Evolutionary conservation across 2,113 vertebrate genomes (phyloP), one percentile per base, ranked within the genome.

Genomic region (Ancistrus triradiatus): DNA sequence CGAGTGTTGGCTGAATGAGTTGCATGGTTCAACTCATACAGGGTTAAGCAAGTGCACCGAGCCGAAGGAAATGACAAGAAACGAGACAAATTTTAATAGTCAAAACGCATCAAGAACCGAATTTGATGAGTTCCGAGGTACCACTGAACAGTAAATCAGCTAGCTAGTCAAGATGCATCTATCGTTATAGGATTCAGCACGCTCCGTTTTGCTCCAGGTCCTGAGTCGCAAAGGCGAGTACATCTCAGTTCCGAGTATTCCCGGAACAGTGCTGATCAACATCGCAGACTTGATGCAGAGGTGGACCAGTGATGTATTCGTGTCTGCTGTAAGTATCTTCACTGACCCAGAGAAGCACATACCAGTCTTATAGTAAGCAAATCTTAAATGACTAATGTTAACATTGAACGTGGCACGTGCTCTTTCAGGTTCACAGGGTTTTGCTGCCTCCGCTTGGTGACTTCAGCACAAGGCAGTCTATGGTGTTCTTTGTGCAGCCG

Each of bases 201-300:
- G n/a, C n/a, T n/a, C n/a, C 27, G 3, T 31, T 31, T 31, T n/a
- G 18, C 4, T 40, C 13, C 69, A 89, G 86, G 83, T 89, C 0
- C 62, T 58, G n/a, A 72, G 10, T 4, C 76, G 69, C 4, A 76
- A 85, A 7, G 84, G 83, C 1, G 75, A 87, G 5, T 89, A 68
- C 63, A 47, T 87, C 52, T 15, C 40, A 8, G 82, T 57, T 6
- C 80, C 85, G 13, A 5, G 7, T 9, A 47, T 88, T 40, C 78
- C 85, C 9, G 87, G 81, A 21, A 78, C 83, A 0, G 78, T 87
- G 31, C 74, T 90, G 10, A 13, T 90, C 24, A 89, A 89, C 51
- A 74, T 87, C 2, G 87, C 82, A 3, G 86, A 90, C 63, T n/a
- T 89, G 60, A 81, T 90, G 85, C 87, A 90, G 79, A 76, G 86